phyloP scores from a whole-genome alignment of 2,797 vertebrate species.

The Mormyrops attenuatus region DNA sequence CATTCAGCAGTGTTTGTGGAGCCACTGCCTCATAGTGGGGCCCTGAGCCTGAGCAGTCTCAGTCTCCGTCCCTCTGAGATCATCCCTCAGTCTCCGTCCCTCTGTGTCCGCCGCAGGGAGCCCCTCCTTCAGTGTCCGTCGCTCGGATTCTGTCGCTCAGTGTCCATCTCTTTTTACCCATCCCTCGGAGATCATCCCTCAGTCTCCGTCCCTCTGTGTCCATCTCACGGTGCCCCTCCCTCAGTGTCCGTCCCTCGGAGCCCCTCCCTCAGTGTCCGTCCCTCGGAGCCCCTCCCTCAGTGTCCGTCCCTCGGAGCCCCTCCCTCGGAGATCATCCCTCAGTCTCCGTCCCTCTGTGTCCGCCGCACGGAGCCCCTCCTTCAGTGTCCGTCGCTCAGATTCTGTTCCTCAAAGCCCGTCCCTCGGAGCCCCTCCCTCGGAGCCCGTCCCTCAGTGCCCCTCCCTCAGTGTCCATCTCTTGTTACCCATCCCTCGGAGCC shows the following conservation, averaged over 20 bases:
- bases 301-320: no score
- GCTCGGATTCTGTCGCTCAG: no score
- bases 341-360: neutral
- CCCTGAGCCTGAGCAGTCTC: neutral
- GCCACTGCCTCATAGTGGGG: neutral
- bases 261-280: no score
- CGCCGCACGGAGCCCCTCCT: no score
- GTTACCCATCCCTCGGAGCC: neutral
- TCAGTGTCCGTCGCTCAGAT: neutral
- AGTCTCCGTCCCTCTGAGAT: no score
- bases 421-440: neutral
- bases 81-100: neutral
- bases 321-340: no score
- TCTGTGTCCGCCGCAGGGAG: neutral
- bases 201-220: neutral
- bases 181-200: neutral
- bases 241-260: no score
- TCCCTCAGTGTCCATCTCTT: neutral
- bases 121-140: neutral
- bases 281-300: no score
- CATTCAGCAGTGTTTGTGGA: neutral
- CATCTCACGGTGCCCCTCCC: no score
- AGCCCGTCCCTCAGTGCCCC: neutral
- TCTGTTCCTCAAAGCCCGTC: no score
- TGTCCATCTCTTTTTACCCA: no score